Evolutionary conservation across 1,140 invertebrate genomes (phyloP), one percentile per base, ranked within the genome.

Genomic region (Amyelois transitella): DNA sequence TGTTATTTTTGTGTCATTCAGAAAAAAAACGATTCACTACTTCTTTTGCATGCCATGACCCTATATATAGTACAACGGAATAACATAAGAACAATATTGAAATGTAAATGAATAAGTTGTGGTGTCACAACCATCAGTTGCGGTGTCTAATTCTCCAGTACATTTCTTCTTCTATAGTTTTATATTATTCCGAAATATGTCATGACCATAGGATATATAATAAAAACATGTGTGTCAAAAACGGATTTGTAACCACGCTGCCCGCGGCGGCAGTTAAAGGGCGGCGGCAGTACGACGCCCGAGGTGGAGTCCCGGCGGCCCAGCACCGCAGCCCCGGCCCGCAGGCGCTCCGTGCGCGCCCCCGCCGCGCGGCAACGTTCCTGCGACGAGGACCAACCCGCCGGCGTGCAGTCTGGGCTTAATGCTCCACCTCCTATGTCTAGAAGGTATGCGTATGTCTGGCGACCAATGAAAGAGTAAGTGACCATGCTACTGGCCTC

Each of bases 281-380:
- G 87, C 62, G 73, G 85, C 64, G 75, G 77, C 73, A 72, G 77
- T 61, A 60, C 62, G 22, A 80, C 78, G 49, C 72, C 77, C 14
- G 62, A 66, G 20, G 70, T 63, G 52, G 76, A 75, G 62, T 85
- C 81, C 2, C 81, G 84, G 21, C 75, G 84, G 28, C 79, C 84
- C 6, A 84, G 81, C 68, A 72, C 81, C 0, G 78, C 67, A 19
- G 59, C 77, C 1, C 84, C 84, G 6, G 71, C 60, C 44, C 77
- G 84, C 8, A 89, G 93, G 43, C 93, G 93, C 60, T 95, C 94
- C 0, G 88, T 93, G 52, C 77, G 88, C 43, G 90, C 94, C 8
- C 91, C 92, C 43, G 90, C 94, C 7, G 91, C 92, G 3, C 90
- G 94, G 10, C 94, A 95, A 77, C 93, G 94, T 64, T 95, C 94